Percentiles rank a stretch among this genome's conserved stretches.
Conservation (phyloP, 64 coral and sea anemone genomes). For the Acropora yongei region DNA sequence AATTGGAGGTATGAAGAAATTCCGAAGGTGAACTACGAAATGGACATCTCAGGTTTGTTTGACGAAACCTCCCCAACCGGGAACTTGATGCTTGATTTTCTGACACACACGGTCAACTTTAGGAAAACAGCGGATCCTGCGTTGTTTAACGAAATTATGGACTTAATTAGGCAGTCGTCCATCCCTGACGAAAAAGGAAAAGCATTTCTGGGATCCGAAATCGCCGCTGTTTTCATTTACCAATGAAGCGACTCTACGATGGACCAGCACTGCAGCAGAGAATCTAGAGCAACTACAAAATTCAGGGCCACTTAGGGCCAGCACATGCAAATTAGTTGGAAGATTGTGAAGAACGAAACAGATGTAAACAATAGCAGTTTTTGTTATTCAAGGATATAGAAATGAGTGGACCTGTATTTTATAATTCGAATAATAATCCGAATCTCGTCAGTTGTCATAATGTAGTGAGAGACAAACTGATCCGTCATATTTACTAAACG, state of each 20-base stretch:
- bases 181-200: not conserved
- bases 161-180: not conserved
- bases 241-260: not conserved
- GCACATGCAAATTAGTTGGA: too few species aligned
- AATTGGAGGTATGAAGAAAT: constrained; percentile 23
- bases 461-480: too few species aligned
- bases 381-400: too few species aligned
- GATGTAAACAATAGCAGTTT: too few species aligned
- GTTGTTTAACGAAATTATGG: constrained; percentile 3
- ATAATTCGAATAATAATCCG: too few species aligned
- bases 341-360: too few species aligned
- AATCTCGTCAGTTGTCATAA: too few species aligned
- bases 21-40: not conserved
- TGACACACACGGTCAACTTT: not conserved
- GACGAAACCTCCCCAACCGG: constrained; percentile 1
- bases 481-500: too few species aligned
- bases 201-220: not conserved
- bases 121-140: not conserved
- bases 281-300: too few species aligned
- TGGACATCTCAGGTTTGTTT: not conserved
- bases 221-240: not conserved
- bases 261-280: too few species aligned
- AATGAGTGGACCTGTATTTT: too few species aligned
- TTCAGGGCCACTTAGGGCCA: too few species aligned
- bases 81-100: not conserved